Percentiles rank a stretch among this genome's conserved stretches.
Conservation (phyloP, 1,140 invertebrate genomes). For the Drosophila bifasciata region DNA sequence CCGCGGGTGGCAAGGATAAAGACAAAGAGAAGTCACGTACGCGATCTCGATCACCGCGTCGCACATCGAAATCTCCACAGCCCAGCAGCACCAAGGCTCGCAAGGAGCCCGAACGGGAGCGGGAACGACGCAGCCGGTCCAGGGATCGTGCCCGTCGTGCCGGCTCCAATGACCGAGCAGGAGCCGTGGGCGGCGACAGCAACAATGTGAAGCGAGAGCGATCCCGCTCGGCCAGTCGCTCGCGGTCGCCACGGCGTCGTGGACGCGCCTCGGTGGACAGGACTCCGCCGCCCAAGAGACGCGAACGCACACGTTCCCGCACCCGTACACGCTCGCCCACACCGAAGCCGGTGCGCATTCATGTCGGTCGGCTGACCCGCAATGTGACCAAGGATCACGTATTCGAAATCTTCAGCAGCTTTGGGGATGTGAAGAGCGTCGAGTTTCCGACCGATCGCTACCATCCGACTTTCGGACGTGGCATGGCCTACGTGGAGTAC, state of each 20-base stretch:
- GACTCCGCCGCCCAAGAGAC: conserved; percentile 65
- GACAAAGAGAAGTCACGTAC: conserved; percentile 66
- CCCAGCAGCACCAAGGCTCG: conserved; percentile 51
- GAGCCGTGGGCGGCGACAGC: conserved; percentile 26
- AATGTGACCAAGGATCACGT: conserved; percentile 98
- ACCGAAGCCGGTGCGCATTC: conserved; percentile 94
- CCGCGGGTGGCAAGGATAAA: conserved; percentile 81
- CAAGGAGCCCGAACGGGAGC: conserved; percentile 71
- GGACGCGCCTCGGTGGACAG: conserved; percentile 73
- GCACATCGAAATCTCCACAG: conserved; percentile 84
- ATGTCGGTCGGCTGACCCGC: conserved; percentile 95
- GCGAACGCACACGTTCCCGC: conserved; percentile 87
- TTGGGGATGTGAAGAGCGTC: conserved; percentile 94
- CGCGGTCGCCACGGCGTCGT: conserved; percentile 71
- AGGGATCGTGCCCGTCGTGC: conserved; percentile 57
- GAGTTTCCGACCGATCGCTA: conserved; percentile 95
- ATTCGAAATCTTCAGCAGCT: conserved; percentile 96
- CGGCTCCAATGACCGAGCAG: conserved; percentile 45
- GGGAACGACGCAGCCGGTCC: conserved; percentile 48
- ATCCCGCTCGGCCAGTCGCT: conserved; percentile 67
- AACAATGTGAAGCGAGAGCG: conserved; percentile 69
- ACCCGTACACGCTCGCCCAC: conserved; percentile 92
- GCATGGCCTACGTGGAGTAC: conserved; percentile 98
- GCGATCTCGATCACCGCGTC: conserved; percentile 81
- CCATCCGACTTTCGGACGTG: conserved; percentile 93